Conservation (phyloP, 2,797 vertebrate species). For the Enteromius paludinosus region DNA sequence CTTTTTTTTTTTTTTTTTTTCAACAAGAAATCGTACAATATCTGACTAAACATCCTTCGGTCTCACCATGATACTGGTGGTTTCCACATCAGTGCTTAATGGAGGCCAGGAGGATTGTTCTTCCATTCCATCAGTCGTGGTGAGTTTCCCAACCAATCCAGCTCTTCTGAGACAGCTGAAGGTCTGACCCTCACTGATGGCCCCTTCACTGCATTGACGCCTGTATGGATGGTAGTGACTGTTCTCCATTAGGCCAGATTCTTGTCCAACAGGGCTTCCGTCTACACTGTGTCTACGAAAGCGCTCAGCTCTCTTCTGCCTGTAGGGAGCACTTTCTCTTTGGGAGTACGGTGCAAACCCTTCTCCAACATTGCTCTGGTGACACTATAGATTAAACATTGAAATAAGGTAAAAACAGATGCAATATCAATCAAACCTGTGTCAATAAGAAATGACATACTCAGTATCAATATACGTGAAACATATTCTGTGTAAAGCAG, state of each 20-base stretch:
- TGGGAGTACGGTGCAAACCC: constrained; percentile 52
- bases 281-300: constrained; percentile 81
- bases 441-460: neutral
- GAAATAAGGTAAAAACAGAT: constrained; percentile 9
- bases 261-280: constrained; percentile 67
- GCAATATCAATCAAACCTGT: neutral
- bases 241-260: constrained; percentile 68
- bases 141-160: constrained; percentile 52
- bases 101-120: constrained; percentile 67
- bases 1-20: neutral
- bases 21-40: neutral
- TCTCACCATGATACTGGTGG: constrained; percentile 55
- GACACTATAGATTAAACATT: constrained; percentile 57
- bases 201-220: constrained; percentile 83
- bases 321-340: constrained; percentile 63
- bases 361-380: constrained; percentile 48
- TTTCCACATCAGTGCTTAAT: constrained; percentile 63
- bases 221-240: constrained; percentile 87
- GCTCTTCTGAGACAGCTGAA: constrained; percentile 66
- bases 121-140: constrained; percentile 24
- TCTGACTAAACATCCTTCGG: neutral
- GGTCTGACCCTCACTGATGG: constrained; percentile 59
- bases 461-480: neutral
- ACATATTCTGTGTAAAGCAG: neutral
- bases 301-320: constrained; percentile 66